Conservation (phyloP, 1,140 invertebrate species). For the Dendrolimus punctatus region DNA sequence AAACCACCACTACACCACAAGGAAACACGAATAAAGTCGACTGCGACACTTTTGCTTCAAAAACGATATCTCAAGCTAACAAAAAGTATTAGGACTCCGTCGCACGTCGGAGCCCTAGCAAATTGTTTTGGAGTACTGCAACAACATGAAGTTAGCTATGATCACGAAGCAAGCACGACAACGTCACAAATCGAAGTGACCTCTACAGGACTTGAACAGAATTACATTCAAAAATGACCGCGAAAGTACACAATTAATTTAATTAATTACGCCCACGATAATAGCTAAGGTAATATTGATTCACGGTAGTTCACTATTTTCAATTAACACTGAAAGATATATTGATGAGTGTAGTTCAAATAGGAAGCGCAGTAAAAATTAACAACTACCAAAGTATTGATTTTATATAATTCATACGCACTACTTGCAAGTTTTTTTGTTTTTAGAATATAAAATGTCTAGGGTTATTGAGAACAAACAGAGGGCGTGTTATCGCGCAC, state of each 20-base stretch:
- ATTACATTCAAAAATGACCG: slow-evolving; percentile 47
- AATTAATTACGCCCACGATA: too few relatives aligned
- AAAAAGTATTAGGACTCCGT: slow-evolving; percentile 23
- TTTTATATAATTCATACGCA: slow-evolving; percentile 28
- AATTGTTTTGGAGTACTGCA: slow-evolving; percentile 48
- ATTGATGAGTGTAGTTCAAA: too few relatives aligned
- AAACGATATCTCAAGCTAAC: slow-evolving; percentile 13
- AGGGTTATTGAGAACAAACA: slow-evolving; percentile 20
- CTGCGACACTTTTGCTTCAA: slow-evolving; percentile 38
- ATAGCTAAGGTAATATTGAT: too few relatives aligned
- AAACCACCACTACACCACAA: slow-evolving; percentile 11
- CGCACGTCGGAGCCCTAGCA: slow-evolving; percentile 37
- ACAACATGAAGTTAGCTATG: slow-evolving; percentile 47
- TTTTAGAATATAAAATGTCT: slow-evolving; percentile 1
- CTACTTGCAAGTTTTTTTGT: neutral
- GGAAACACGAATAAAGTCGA: slow-evolving; percentile 39
- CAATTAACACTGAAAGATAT: too few relatives aligned
- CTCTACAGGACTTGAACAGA: slow-evolving; percentile 26
- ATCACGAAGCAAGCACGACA: slow-evolving; percentile 45
- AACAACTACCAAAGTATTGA: slow-evolving; percentile 37
- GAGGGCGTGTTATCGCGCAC: slow-evolving; percentile 51
- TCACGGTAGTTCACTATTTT: too few relatives aligned
- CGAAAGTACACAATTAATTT: slow-evolving; percentile 19
- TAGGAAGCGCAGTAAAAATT: slow-evolving; percentile 7
- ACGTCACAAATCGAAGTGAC: slow-evolving; percentile 31